Evolutionary conservation across 2,113 vertebrate species (phyloP), one percentile per base, ranked within the genome.

Genomic region (Podarcis raffonei): DNA sequence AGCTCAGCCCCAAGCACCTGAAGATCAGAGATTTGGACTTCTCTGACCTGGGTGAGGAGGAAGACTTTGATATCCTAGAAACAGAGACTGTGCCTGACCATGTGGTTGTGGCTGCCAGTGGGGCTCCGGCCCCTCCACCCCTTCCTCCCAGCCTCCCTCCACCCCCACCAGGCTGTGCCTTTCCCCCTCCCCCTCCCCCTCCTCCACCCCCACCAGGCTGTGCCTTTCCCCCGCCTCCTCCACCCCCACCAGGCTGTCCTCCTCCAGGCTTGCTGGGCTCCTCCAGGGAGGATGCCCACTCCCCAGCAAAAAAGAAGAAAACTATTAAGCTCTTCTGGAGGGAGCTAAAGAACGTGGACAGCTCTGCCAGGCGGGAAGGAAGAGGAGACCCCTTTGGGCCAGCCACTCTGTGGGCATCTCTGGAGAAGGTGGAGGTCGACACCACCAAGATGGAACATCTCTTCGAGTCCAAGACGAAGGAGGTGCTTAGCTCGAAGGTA

Each of bases 321-420:
- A 99, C 98, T 0, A 97, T 99, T 87, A 99, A 99, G 95, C 95
- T 99, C 91, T 99, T 99, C 95, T 99, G 99, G 99, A 98, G 97
- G 91, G 99, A 99, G 96, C 96, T 99, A 79, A 98, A 98, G 89
- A 97, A 97, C 91, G 81, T 97, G 0, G 97, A 97, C 81, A 79
- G 93, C 8, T 93, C 95, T 7, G 94, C 53, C 59, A 81, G 48
- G 48, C 9, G 48, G 48, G 48, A 9, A 53, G 48, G 48, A 53
- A 53, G 96, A 25, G 93, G 90, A 5, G 96, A 97, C 57, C 96
- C 93, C 30, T 98, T 98, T 1, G 98, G 98, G 18, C 94, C 96
- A 4, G 96, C 95, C 0, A 99, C 99, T 0, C 96, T 99, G 81
- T 99, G 99, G 99, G 97, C 98, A 0, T 98, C 98, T 0, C 95